Percentiles rank a stretch among this genome's conserved stretches.
Conservation (phyloP, 2,113 vertebrate genomes). For the Mixornis gularis region DNA sequence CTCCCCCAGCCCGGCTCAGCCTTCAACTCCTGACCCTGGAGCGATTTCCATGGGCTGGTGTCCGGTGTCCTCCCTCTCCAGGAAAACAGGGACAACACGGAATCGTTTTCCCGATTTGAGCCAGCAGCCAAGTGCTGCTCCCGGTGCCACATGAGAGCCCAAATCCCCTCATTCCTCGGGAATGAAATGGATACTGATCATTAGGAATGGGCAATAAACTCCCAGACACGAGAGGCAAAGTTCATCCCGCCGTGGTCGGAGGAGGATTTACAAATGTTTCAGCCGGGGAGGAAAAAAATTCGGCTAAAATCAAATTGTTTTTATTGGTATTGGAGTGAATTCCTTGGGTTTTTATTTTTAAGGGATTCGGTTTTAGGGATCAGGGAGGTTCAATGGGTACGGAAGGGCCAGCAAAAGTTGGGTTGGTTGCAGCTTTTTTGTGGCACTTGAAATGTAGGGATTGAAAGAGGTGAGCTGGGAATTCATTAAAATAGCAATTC, state of each 20-base stretch:
- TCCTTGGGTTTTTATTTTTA: not conserved
- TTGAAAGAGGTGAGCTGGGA: not conserved
- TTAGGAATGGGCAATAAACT: constrained; percentile 56
- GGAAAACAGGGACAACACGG: not conserved
- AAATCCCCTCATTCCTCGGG: constrained; percentile 24
- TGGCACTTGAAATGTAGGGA: not conserved
- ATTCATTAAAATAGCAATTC: not conserved
- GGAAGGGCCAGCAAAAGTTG: not conserved
- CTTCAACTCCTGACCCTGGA: not conserved
- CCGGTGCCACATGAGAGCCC: not conserved
- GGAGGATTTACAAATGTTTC: not conserved
- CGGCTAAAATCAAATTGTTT: not conserved
- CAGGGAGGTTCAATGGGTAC: not conserved
- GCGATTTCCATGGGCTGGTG: not conserved
- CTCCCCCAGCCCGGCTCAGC: not conserved
- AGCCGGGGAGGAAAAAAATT: not conserved
- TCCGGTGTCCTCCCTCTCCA: not conserved
- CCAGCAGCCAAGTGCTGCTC: not conserved
- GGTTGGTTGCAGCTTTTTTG: not conserved
- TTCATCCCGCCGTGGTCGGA: not conserved
- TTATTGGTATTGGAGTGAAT: not conserved
- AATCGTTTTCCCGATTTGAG: not conserved
- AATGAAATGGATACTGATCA: constrained; percentile 21
- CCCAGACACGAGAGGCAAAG: constrained; percentile 17
- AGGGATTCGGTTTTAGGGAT: not conserved